phyloP scores from a whole-genome alignment of 2,113 vertebrate species.

The rat (Rattus norvegicus) region GRCr8 NC_086021.1:132802001-132802500 shows the following conservation, averaged over 20 bases:
- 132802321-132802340: conserved; percentile 15
- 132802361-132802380: not conserved
- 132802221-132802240: not conserved
- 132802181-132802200: conserved; percentile 25
- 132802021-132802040: conserved; percentile 91
- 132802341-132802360: not conserved
- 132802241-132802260: not conserved
- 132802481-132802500: not conserved
- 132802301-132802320: conserved; percentile 14
- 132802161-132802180: conserved; percentile 24
- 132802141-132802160: conserved; percentile 58
- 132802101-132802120: conserved; percentile 69
- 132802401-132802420: not conserved
- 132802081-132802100: conserved; percentile 85
- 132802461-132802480: not conserved
- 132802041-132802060: conserved; percentile 95
- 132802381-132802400: conserved; percentile 33
- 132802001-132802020: conserved; percentile 64
- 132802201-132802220: not conserved
- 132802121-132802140: conserved; percentile 62
- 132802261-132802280: conserved; percentile 48
- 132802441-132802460: conserved; percentile 9
- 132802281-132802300: conserved; percentile 52
- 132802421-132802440: conserved; percentile 1
- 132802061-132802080: conserved; percentile 94